These are phyloP conservation scores for Hylaea fasciaria DNA, from an alignment of 2,888 invertebrate species.

Conservation along the genomic window DNA sequence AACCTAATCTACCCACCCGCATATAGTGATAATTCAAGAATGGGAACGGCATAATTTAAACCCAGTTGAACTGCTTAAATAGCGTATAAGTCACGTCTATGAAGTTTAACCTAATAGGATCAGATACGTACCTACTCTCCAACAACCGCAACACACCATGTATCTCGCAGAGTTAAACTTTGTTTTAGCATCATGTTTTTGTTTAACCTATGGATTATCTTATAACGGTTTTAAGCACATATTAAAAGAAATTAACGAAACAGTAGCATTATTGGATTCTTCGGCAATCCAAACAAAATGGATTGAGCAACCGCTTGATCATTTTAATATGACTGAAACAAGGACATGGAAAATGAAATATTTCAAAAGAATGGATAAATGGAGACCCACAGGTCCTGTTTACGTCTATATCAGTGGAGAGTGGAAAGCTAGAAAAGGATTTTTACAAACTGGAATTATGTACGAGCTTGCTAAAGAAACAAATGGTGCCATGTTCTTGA, in stretches of 20 bases:
- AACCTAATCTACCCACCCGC: constrained; percentile 29
- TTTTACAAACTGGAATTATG: constrained; percentile 63
- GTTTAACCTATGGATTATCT: constrained; percentile 47
- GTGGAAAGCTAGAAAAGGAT: constrained; percentile 56
- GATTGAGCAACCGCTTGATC: constrained; percentile 70
- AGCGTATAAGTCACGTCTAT: neutral
- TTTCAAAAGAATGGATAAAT: constrained; percentile 64
- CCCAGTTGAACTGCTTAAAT: constrained; percentile 8
- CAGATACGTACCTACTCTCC: too few species aligned
- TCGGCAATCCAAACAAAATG: constrained; percentile 52
- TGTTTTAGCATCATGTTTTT: constrained; percentile 43
- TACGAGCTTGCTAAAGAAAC: constrained; percentile 74
- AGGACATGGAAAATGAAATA: constrained; percentile 72
- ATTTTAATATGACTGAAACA: constrained; percentile 61
- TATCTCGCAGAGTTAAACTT: constrained; percentile 39
- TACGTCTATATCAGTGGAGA: constrained; percentile 72
- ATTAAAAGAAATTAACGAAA: constrained; percentile 50
- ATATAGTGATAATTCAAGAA: constrained; percentile 19
- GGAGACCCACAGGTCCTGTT: constrained; percentile 65
- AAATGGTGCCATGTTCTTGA: constrained; percentile 67
- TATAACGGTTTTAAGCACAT: constrained; percentile 58
- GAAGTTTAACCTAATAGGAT: neutral
- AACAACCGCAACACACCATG: constrained; percentile 35
- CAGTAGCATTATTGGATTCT: constrained; percentile 42
- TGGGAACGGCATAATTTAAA: constrained; percentile 14